Conservation (phyloP, 2,797 vertebrate genomes). For the Tamandua tetradactyla region DNA sequence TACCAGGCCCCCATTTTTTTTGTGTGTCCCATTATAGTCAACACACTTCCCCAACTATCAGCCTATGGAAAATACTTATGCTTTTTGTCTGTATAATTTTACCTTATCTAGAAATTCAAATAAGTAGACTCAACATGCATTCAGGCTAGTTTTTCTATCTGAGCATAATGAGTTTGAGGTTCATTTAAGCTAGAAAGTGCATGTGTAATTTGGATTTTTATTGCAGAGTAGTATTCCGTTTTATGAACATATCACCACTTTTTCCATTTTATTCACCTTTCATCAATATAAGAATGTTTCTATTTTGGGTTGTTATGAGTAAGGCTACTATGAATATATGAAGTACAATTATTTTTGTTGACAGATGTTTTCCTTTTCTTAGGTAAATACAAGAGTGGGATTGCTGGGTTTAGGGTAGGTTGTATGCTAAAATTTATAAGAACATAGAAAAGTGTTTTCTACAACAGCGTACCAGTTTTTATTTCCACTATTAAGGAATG, state of each 20-base stretch:
- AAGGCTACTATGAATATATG: neutral
- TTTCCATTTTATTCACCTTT: neutral
- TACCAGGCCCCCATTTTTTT: neutral
- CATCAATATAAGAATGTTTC: neutral
- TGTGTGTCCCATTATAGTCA: fast-evolving
- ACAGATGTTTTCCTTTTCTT: neutral
- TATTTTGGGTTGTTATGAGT: neutral
- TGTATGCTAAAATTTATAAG: neutral
- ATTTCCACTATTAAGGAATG: neutral
- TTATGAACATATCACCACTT: neutral
- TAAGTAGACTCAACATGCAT: neutral
- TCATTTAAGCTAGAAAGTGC: neutral
- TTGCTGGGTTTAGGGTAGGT: neutral
- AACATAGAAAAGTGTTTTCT: neutral
- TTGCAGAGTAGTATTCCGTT: neutral
- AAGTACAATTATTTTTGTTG: neutral
- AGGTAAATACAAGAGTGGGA: neutral
- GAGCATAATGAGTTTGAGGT: neutral
- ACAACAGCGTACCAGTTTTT: neutral
- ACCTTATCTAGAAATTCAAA: neutral
- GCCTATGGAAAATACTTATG: neutral
- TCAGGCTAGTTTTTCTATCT: neutral
- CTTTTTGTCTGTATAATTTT: neutral
- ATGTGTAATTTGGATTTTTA: neutral
- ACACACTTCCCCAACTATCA: neutral